A percentile compares a stretch with the other conserved stretches of the same genome.
phyloP scores from a whole-genome alignment of 2,797 vertebrate species.

The Liasis olivaceus region DNA sequence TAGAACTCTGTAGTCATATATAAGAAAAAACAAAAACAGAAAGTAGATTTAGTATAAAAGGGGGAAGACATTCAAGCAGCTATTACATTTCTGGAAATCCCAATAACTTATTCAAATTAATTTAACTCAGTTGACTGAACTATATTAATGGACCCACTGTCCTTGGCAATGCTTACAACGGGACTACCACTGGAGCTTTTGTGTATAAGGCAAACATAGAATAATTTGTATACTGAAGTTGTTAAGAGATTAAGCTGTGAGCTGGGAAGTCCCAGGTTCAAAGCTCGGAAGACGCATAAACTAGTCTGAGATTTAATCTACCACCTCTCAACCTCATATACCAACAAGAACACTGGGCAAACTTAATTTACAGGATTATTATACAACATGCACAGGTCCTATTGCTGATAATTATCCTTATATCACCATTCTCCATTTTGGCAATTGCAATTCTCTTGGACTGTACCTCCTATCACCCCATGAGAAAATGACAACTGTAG shows the following conservation, averaged over 20 bases:
- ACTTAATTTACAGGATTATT: not conserved
- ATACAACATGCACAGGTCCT: not conserved
- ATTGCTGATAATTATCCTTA: not conserved
- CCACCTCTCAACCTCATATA: not conserved
- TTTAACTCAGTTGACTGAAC: not conserved
- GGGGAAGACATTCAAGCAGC: not conserved
- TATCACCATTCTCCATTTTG: not conserved
- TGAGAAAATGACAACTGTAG: not conserved
- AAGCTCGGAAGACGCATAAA: not conserved
- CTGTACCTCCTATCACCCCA: not conserved
- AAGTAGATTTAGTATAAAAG: not conserved
- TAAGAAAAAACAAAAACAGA: not conserved
- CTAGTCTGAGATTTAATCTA: not conserved
- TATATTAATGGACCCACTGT: not conserved
- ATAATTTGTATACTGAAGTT: not conserved
- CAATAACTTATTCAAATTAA: not conserved
- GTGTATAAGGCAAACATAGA: not conserved
- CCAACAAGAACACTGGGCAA: not conserved
- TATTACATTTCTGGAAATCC: slow-evolving; percentile 5
- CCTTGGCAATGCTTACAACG: not conserved
- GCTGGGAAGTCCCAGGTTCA: not conserved
- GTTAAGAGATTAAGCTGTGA: not conserved
- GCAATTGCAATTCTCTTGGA: not conserved
- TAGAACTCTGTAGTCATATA: not conserved
- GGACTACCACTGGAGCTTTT: not conserved